phyloP scores from a whole-genome alignment of 2,888 invertebrate species.

The Magallana nippona region DNA sequence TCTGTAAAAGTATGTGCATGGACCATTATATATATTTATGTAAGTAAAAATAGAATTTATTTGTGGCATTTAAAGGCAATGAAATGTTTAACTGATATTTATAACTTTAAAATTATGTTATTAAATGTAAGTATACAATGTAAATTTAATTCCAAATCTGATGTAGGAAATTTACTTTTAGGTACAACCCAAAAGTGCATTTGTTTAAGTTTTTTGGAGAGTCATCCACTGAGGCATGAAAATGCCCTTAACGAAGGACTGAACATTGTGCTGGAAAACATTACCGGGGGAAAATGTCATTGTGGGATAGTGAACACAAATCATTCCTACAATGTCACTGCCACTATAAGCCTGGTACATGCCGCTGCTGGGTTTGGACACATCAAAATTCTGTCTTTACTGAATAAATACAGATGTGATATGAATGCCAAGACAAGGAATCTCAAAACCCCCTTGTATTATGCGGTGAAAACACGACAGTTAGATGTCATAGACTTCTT shows the following conservation, averaged over 20 bases:
- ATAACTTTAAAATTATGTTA: too few relatives aligned
- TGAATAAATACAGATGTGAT: conserved; percentile 51
- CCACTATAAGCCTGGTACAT: conserved; percentile 55
- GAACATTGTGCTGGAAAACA: conserved; percentile 48
- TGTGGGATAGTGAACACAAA: conserved; percentile 37
- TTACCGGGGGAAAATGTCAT: conserved; percentile 39
- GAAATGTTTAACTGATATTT: too few relatives aligned
- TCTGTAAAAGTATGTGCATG: too few relatives aligned
- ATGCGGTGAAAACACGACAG: conserved; percentile 54
- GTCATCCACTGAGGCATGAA: conserved; percentile 51
- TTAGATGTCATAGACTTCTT: conserved; percentile 60
- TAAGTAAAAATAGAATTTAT: too few relatives aligned
- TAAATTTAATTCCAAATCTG: too few relatives aligned
- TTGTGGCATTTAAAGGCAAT: too few relatives aligned
- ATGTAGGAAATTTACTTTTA: conserved; percentile 25
- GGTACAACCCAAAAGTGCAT: conserved; percentile 53
- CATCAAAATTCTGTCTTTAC: conserved; percentile 41
- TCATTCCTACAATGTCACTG: conserved; percentile 3
- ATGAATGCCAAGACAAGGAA: conserved; percentile 54
- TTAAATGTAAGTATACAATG: too few relatives aligned
- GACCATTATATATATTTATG: too few relatives aligned
- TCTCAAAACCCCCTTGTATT: conserved; percentile 59
- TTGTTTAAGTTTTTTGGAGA: conserved; percentile 58
- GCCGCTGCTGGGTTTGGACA: conserved; percentile 56
- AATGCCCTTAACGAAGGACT: conserved; percentile 35